Base-by-base conservation (phyloP, 2,113 vertebrate genomes). In the Alosa alosa region DNA sequence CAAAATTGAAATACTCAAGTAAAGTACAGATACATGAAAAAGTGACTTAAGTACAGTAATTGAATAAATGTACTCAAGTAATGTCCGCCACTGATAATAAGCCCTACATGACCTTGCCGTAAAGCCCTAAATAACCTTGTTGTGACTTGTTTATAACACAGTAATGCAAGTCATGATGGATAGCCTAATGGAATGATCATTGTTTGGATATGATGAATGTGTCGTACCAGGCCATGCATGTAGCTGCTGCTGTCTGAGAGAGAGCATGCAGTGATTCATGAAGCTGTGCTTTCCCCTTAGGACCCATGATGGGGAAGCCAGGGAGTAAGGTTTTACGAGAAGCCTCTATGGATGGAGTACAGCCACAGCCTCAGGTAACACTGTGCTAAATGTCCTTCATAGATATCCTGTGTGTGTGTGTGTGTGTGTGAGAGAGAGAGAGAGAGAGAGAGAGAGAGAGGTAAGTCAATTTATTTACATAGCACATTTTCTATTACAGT, bases 261-360 rank as follows among this genome's bases (percentile, higher is more conserved):
- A 31, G 31, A 31, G 31, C 31, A 31, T 60, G 22, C n/a, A 25
- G 1, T 31, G n/a, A 31, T 31, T 68, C n/a, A 31, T 68, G 7
- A 68, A 31, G 8, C 64, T 68, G 64, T 68, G 64, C 1, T 36
- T 78, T 3, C 25, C 13, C 72, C 31, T 15, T 31, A 82, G 68
- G 1, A 45, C 47, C 31, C 91, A 68, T 31, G 57, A 95, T 96
- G 95, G 95, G 95, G 10, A 93, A 92, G 88, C 84, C 85, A 0
- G 92, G 90, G 47, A 95, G 95, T 85, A 95, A 95, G 91, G 91
- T 94, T 60, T 89, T 94, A 44, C 90, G 81, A 52, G 92, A 95
- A 82, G 52, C 93, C 9, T 86, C 93, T 0, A 85, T 93, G 88
- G 94, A 95, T 39, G 94, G 93, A 36, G 87, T 93, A 50, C 94